Conservation (phyloP, 2,113 vertebrate species). For the Manacus vitellinus region DNA sequence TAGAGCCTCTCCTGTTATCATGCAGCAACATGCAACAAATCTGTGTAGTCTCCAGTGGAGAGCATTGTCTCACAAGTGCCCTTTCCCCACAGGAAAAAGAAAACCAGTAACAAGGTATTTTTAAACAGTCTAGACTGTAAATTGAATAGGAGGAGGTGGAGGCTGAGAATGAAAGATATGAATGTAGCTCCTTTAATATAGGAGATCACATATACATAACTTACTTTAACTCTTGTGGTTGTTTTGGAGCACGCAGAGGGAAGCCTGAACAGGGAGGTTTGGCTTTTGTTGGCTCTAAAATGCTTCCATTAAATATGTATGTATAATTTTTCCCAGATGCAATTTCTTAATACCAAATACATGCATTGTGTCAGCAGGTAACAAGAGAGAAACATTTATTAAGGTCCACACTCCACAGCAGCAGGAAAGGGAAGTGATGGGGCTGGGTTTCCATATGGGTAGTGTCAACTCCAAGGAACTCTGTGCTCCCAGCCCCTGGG, state of each 20-base stretch:
- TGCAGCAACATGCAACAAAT: slow-evolving; percentile 38
- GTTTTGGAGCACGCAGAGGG: neutral
- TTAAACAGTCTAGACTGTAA: slow-evolving; percentile 52
- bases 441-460: neutral
- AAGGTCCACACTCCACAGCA: neutral
- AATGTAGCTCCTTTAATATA: neutral
- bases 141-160: slow-evolving; percentile 38
- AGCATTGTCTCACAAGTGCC: slow-evolving; percentile 49
- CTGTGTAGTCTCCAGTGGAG: slow-evolving; percentile 29
- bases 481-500: neutral
- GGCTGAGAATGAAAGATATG: neutral
- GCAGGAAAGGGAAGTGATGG: neutral
- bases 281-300: neutral
- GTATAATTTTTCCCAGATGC: neutral
- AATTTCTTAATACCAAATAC: neutral
- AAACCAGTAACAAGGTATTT: slow-evolving; percentile 4
- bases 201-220: neutral
- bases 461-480: neutral
- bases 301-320: neutral
- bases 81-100: neutral
- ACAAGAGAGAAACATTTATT: neutral
- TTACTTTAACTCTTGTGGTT: neutral
- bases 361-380: neutral
- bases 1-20: slow-evolving; percentile 46
- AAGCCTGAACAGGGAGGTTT: neutral